A percentile compares a stretch with the other conserved stretches of the same genome.
phyloP scores from a whole-genome alignment of 2,113 vertebrate genomes.

The Nycticebus coucang region DNA sequence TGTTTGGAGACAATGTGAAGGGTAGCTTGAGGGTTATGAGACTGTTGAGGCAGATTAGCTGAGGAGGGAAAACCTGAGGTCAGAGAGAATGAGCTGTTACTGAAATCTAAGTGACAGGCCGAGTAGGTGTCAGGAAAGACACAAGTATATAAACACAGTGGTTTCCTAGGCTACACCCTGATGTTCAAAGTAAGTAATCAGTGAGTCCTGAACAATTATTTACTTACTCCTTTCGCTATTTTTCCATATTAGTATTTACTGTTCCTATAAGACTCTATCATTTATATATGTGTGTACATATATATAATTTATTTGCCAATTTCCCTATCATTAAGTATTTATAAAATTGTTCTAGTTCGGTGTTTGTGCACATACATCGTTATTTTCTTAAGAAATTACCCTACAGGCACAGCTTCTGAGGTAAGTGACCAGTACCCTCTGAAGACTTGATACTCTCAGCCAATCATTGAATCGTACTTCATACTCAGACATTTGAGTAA shows the following conservation, averaged over 20 bases:
- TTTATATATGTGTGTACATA: neutral
- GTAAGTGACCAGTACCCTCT: neutral
- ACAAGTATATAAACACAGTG: neutral
- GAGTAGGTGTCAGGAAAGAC: neutral
- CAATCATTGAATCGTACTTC: neutral
- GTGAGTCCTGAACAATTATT: neutral
- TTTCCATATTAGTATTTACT: neutral
- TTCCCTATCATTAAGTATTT: neutral
- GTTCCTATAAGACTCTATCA: neutral
- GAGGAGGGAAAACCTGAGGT: neutral
- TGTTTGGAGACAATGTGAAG: neutral
- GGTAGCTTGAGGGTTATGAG: neutral
- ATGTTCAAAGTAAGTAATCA: neutral
- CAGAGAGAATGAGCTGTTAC: too few species aligned
- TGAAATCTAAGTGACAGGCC: neutral
- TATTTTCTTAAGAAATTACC: conserved; percentile 28
- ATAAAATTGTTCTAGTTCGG: neutral
- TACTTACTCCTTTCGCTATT: neutral
- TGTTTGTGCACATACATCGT: neutral
- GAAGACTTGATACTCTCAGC: neutral
- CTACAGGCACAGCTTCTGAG: neutral
- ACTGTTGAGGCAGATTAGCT: neutral
- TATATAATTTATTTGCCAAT: neutral
- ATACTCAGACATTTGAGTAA: neutral
- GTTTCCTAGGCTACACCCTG: neutral